Evolutionary conservation across 2,797 vertebrate genomes (phyloP), one percentile per base, ranked within the genome.

Genomic region (Trichosurus vulpecula): DNA sequence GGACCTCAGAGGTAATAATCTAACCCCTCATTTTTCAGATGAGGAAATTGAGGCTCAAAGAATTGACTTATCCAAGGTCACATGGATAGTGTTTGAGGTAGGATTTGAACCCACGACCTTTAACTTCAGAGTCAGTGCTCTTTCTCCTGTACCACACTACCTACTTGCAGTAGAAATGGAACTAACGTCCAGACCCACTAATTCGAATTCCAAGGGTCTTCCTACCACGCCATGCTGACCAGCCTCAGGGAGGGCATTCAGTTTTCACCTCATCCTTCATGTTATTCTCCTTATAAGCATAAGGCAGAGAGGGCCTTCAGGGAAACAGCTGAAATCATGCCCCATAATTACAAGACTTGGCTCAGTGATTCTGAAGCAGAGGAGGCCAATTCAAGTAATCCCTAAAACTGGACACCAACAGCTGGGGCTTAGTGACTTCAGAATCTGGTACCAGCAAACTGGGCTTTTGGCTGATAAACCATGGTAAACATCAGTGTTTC

Each of bases 401-500:
- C 0, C n/a, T 6, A 11, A 56, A 47, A 29, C 30, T 57, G 25
- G 47, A 91, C 9, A 41, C 27, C 54, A 52, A 6, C 10, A 1
- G 6, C 29, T 30, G 27, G 4, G 22, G 25, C 9, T 87, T 87
- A 87, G 74, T 87, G 74, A 27, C n/a, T 47, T 91, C 19, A 54
- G 74, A 52, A 54, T 53, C 56, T 8, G 14, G 9, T 19, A 10
- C 54, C 56, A 0, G 0, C 91, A 92, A 31, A 47, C 9, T 0
- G 2, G 6, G 1, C 47, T 94, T 54, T 90, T 92, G 4, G 2
- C 31, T 10, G 19, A 94, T 90, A 95, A n/a, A 6, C 52, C 0
- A 0, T 0, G 74, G 81, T 1, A 19, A n/a, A n/a, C 2, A 11
- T 1, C 27, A 52, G 0, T 2, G 27, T 61, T 51, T 16, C 0